phyloP scores from a whole-genome alignment of 1,140 invertebrate species.

The Ptiloglossa arizonensis region DNA sequence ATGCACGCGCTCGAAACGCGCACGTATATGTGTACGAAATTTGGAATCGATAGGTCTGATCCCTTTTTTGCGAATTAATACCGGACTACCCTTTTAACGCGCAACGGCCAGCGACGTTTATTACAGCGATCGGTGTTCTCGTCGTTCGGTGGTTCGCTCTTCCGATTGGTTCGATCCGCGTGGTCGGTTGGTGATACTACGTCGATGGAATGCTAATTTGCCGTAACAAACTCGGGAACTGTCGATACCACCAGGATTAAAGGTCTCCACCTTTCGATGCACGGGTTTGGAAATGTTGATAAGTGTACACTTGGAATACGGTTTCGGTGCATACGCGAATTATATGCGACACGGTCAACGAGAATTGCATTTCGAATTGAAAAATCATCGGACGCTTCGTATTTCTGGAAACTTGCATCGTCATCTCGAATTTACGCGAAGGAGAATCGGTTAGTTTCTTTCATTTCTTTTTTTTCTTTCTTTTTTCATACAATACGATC shows the following conservation, averaged over 20 bases:
- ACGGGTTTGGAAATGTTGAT: background rate
- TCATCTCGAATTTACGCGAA: no score
- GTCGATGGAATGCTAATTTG: slow-evolving; percentile 1
- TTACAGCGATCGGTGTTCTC: background rate
- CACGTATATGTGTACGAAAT: no score
- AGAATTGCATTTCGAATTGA: background rate
- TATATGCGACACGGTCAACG: background rate
- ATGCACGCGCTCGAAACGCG: no score
- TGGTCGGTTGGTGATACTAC: background rate
- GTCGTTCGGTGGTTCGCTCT: background rate
- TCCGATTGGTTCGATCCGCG: background rate
- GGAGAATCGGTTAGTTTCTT: no score
- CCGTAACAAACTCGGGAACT: background rate
- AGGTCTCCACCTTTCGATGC: background rate
- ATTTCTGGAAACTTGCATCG: no score
- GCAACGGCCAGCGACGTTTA: background rate
- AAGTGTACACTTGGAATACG: background rate
- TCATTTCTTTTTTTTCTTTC: no score
- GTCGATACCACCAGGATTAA: background rate
- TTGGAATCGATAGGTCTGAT: no score
- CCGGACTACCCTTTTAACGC: no score
- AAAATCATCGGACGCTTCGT: no score
- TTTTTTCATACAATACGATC: no score
- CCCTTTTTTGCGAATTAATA: no score
- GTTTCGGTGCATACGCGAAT: background rate